phyloP scores from a whole-genome alignment of 2,888 invertebrate genomes.

The Pammene fasciana region DNA sequence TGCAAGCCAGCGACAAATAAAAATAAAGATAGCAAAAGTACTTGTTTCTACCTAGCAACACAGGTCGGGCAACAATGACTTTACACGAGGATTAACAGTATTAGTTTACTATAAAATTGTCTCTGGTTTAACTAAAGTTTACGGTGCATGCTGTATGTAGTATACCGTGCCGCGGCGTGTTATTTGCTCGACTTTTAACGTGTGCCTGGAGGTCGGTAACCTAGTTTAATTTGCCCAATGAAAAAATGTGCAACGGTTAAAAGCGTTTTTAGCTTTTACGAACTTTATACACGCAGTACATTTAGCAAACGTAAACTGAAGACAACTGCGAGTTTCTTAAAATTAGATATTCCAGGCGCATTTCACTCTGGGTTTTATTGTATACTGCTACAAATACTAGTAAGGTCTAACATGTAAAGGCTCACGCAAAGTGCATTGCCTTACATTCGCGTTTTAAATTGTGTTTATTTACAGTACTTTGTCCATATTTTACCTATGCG shows the following conservation, averaged over 20 bases:
- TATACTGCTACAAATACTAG: no score
- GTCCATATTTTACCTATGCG: no score
- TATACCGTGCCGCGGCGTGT: not conserved
- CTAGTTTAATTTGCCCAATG: not conserved
- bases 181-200: not conserved
- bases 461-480: no score
- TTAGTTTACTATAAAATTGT: no score
- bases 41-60: not conserved
- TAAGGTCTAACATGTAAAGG: not conserved
- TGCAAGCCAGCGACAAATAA: not conserved
- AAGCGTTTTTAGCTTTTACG: no score
- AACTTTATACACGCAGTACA: no score
- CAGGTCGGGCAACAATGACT: not conserved
- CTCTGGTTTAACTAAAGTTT: not conserved
- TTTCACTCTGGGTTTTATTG: not conserved
- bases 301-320: no score
- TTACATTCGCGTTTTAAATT: no score
- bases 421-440: no score
- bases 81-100: no score
- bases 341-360: no score
- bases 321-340: no score
- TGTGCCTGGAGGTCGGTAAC: conserved; percentile 1
- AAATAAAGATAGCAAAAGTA: not conserved
- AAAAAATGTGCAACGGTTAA: not conserved
- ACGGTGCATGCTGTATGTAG: conserved; percentile 7